Evolutionary conservation across 2,888 invertebrate species (phyloP), one percentile per base, ranked within the genome.

Genomic region (Chouioia cunea): DNA sequence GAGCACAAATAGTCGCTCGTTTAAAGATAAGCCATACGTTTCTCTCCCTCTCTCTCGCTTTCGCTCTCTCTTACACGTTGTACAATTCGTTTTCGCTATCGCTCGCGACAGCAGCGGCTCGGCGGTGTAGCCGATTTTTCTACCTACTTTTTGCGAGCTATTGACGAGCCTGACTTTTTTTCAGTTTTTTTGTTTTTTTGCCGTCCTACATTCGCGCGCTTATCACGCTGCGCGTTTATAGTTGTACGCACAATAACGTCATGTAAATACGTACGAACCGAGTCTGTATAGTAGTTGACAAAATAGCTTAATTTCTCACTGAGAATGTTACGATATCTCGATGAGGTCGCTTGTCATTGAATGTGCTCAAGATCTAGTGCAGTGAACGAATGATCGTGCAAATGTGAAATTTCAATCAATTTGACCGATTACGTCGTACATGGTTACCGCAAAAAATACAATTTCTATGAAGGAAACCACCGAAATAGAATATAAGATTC

Each of bases 311-410:
- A 46, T 50, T 65, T 68, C 65, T 62, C 22, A 47, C 4, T 53
- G 52, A 44, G 54, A 36, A 47, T 69, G 70, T 8, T n/a, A 48
- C 16, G 58, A 53, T 59, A 64, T 36, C 50, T n/a, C 27, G 0
- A 12, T 75, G 73, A 76, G 74, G 27, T 6, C 68, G 74, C 76
- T 80, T 79, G 81, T 82, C 82, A 81, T 82, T 82, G 82, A 81
- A 82, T 79, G 53, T 77, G 77, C 79, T 83, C 82, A 82, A 81
- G 83, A 82, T 82, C 81, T 80, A 80, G 82, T 79, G 80, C 82
- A 80, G 77, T 46, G 10, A 15, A 14, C 4, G 15, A 48, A 48
- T 48, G 16, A 16, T 14, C 15, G 48, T 14, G 14, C 14, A 4
- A 48, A 27, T 27, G 6, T 4, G 6, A 27, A 4, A 27, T 27